Evolutionary conservation across 2,888 invertebrate species (phyloP).

Genomic region (Cataglyphis livida): DNA sequence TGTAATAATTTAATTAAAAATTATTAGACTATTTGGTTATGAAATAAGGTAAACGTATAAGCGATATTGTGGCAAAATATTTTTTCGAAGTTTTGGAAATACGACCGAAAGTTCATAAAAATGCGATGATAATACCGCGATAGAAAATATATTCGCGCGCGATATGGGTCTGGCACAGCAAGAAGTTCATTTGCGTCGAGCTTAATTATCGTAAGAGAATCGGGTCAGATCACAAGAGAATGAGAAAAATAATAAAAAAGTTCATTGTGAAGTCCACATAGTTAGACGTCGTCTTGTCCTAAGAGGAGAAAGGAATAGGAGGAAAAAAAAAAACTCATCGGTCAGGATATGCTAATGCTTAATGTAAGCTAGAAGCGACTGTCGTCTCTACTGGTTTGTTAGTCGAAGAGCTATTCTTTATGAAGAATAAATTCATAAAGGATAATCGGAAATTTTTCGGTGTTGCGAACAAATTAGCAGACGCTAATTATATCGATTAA

Average conservation of each 20-base stretch:
- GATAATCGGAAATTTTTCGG: conserved; percentile 52
- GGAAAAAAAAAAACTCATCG: conserved; percentile 46
- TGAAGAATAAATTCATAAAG: conserved; percentile 66
- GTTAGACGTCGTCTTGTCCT: conserved; percentile 4
- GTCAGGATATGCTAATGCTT: conserved; percentile 59
- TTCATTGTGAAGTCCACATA: conserved; percentile 27
- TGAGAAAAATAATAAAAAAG: conserved; percentile 43
- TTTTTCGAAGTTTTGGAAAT: neutral
- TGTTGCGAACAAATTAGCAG: neutral
- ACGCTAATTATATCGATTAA: conserved; percentile 36
- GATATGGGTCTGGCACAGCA: conserved; percentile 11
- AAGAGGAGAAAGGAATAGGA: neutral
- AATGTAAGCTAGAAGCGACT: conserved; percentile 51
- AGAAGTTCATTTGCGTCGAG: conserved; percentile 20
- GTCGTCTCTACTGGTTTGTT: conserved; percentile 64
- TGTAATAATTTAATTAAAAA: neutral
- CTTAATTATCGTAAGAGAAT: conserved; percentile 44
- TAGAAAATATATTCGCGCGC: conserved; percentile 13
- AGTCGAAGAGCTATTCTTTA: conserved; percentile 70
- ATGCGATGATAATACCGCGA: conserved; percentile 22
- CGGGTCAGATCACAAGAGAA: conserved; percentile 28
- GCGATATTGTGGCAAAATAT: conserved; percentile 19
- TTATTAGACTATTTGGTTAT: neutral
- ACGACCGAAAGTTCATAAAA: conserved; percentile 29
- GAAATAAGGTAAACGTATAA: neutral